These are phyloP conservation scores for Diadegma fenestrale DNA, from an alignment of 2,888 invertebrate species.

Conservation along the genomic window DNA sequence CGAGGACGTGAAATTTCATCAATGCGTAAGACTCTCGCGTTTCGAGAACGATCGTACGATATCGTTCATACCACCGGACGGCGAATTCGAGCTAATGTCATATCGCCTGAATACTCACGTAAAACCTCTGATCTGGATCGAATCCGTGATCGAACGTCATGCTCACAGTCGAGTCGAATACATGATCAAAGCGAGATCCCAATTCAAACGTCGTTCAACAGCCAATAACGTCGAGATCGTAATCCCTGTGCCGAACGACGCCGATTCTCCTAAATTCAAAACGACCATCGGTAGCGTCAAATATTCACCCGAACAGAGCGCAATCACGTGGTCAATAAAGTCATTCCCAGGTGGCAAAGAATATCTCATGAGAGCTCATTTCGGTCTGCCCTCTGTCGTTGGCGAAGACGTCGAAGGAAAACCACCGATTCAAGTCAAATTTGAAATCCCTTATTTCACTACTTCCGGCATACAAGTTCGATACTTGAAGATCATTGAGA, in stretches of 20 bases:
- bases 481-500: slow-evolving; percentile 99
- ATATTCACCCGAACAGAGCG: slow-evolving; percentile 98
- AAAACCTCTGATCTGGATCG: slow-evolving; percentile 99
- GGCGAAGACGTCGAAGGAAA: slow-evolving; percentile 97
- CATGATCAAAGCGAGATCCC: slow-evolving; percentile 99
- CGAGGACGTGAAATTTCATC: slow-evolving; percentile 99
- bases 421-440: slow-evolving; percentile 99
- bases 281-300: slow-evolving; percentile 98
- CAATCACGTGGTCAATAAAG: slow-evolving; percentile 98
- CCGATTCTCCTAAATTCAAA: slow-evolving; percentile 99
- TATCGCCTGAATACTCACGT: slow-evolving; percentile 98
- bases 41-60: slow-evolving; percentile 99
- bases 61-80: slow-evolving; percentile 99
- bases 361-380: slow-evolving; percentile 98
- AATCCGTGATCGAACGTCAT: slow-evolving; percentile 98
- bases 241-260: slow-evolving; percentile 98
- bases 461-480: slow-evolving; percentile 99
- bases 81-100: slow-evolving; percentile 99
- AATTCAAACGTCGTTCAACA: slow-evolving; percentile 98
- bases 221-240: slow-evolving; percentile 99
- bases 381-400: slow-evolving; percentile 97
- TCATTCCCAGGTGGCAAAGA: slow-evolving; percentile 99
- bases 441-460: slow-evolving; percentile 99
- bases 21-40: slow-evolving; percentile 97
- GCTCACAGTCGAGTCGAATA: slow-evolving; percentile 99